Conservation (phyloP, 2,113 vertebrate genomes). For the Alosa alosa region DNA sequence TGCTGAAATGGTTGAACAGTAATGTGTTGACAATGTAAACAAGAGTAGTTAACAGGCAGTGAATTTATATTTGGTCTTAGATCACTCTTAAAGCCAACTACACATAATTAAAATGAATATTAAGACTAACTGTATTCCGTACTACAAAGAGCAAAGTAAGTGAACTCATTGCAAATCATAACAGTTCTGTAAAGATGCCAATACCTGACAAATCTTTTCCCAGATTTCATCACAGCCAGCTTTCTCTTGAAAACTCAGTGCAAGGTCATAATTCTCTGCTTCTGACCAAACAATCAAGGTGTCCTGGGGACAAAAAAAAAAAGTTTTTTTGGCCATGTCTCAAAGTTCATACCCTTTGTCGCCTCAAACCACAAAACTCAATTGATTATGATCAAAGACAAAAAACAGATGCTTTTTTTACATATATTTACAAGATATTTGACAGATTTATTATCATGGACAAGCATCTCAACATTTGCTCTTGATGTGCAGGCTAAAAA, state of each 20-base stretch:
- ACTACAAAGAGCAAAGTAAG: neutral
- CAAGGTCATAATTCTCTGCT: slow-evolving; percentile 98
- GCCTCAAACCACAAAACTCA: neutral
- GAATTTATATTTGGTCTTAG: neutral
- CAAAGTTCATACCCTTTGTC: neutral
- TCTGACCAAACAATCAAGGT: slow-evolving; percentile 99
- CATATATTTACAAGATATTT: no score
- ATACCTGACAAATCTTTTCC: slow-evolving; percentile 99
- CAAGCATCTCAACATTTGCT: neutral
- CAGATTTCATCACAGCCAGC: slow-evolving; percentile 99
- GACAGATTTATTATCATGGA: no score
- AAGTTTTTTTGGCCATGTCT: neutral
- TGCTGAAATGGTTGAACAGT: neutral
- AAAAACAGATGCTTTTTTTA: no score
- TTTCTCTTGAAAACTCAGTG: slow-evolving; percentile 98
- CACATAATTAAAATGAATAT: neutral
- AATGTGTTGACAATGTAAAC: neutral
- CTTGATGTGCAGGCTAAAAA: neutral
- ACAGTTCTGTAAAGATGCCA: neutral
- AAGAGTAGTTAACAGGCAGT: neutral
- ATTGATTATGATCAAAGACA: neutral
- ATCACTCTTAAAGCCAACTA: neutral
- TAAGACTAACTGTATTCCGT: neutral
- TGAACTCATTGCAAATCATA: neutral
- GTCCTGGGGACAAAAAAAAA: slow-evolving; percentile 70